Base-by-base conservation (phyloP, 2,113 vertebrate genomes). In the Oncorhynchus kisutch region DNA sequence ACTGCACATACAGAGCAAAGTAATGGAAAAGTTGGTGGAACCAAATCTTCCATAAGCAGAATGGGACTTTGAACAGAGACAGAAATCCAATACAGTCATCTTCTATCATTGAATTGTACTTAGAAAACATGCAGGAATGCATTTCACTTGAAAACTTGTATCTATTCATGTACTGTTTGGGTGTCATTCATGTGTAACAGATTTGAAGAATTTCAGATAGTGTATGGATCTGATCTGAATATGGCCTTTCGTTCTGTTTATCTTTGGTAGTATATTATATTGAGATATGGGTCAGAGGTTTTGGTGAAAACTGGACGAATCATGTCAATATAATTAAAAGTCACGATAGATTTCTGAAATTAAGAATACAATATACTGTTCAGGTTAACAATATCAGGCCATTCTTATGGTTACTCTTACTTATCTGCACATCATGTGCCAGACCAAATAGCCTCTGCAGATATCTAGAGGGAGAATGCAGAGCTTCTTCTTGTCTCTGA, bases 41-140 rank as follows among this genome's bases (percentile, higher is more conserved):
- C 62, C 72, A 65, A 12, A 78, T 70, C 79, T 31, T 86, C 81
- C 57, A 25, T 81, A 12, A 25, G 66, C 31, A 1, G 29, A 60
- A 68, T 87, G 88, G 83, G 84, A 87, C 85, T 88, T 89, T 76
- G 59, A 78, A 49, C 62, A 74, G 78, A 85, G 73, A 80, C 79
- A 24, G 49, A 82, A 85, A 89, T 67, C 13, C 16, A 18, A 67
- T 20, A 62, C 81, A 84, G 79, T 62, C 24, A 2, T 62, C n/a
- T 9, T 82, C 76, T 3, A 77, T 72, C 73, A 73, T 54, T 60
- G 71, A 81, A 34, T 29, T 70, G 34, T 74, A 75, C 20, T 65
- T 75, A 71, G 57, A 75, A 87, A 86, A 71, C 81, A 84, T 83
- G 84, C 82, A 82, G 73, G 73, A 71, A 76, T 70, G 72, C 66